Percentiles rank a stretch among this genome's conserved stretches.
Evolutionary conservation across 2,113 vertebrate genomes (phyloP).

Genomic region (Peromyscus polionotus): DNA sequence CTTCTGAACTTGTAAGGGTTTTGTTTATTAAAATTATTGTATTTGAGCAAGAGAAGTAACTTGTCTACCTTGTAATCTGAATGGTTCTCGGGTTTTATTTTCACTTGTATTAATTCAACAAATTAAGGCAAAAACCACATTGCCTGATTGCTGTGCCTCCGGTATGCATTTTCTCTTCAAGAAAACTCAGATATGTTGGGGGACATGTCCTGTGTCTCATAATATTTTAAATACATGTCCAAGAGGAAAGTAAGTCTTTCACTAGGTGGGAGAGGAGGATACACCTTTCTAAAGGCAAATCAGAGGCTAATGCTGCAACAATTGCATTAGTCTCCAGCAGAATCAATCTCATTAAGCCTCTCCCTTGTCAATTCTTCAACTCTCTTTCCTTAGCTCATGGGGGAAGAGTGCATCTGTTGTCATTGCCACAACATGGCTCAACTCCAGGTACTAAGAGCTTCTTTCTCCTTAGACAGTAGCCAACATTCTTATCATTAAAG

Average conservation of each 20-base stretch:
- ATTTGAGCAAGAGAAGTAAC: neutral
- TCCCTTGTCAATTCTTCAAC: neutral
- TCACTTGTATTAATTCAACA: conserved; percentile 3
- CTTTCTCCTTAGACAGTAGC: neutral
- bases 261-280: neutral
- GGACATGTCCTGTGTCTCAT: neutral
- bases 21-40: conserved; percentile 12
- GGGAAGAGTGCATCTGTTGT: neutral
- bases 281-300: neutral
- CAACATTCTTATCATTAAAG: neutral
- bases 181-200: neutral
- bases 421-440: neutral
- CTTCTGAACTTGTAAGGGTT: neutral
- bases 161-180: neutral
- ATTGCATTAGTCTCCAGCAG: conserved; percentile 41
- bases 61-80: neutral
- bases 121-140: neutral
- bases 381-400: neutral
- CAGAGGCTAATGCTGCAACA: conserved; percentile 10
- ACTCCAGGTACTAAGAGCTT: neutral
- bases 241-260: conserved; percentile 3
- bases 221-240: neutral
- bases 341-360: conserved; percentile 11
- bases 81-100: neutral
- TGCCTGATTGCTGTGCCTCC: neutral